Percentiles rank a stretch among this genome's conserved stretches.
phyloP scores from a whole-genome alignment of 2,797 vertebrate genomes.

The Channa striata region DNA sequence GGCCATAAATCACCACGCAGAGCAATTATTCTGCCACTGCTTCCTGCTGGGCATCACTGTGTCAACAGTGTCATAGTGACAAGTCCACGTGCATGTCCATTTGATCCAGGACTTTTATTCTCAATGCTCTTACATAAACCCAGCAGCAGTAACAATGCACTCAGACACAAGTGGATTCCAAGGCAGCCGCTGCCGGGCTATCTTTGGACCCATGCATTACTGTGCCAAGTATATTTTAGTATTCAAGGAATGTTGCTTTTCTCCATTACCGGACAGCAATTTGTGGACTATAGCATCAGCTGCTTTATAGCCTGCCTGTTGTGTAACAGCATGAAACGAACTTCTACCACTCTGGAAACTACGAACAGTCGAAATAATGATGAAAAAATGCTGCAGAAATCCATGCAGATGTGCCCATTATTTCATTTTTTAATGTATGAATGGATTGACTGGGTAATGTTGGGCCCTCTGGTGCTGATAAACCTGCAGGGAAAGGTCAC shows the following conservation, averaged over 20 bases:
- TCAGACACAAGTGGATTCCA: constrained; percentile 25
- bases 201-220: constrained; percentile 48
- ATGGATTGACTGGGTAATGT: too few species aligned
- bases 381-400: too few species aligned
- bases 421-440: too few species aligned
- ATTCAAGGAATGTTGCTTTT: constrained; percentile 54
- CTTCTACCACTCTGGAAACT: not conserved
- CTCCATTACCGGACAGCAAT: constrained; percentile 38
- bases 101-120: not conserved
- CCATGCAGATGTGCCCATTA: too few species aligned
- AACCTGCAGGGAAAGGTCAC: too few species aligned
- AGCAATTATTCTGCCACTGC: constrained; percentile 3
- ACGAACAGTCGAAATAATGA: too few species aligned
- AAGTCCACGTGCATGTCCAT: not conserved
- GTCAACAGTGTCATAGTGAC: constrained; percentile 1
- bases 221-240: constrained; percentile 41
- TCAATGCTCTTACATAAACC: constrained; percentile 29
- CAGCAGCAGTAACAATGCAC: not conserved
- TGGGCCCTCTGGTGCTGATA: too few species aligned
- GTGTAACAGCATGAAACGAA: constrained; percentile 12
- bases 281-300: constrained; percentile 47
- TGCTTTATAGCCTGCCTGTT: constrained; percentile 27
- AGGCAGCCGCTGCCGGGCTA: constrained; percentile 42
- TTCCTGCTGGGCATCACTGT: not conserved
- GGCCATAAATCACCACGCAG: constrained; percentile 1